Evolutionary conservation across 2,797 vertebrate genomes (phyloP).

Genomic region (Tarsius wallacei): DNA sequence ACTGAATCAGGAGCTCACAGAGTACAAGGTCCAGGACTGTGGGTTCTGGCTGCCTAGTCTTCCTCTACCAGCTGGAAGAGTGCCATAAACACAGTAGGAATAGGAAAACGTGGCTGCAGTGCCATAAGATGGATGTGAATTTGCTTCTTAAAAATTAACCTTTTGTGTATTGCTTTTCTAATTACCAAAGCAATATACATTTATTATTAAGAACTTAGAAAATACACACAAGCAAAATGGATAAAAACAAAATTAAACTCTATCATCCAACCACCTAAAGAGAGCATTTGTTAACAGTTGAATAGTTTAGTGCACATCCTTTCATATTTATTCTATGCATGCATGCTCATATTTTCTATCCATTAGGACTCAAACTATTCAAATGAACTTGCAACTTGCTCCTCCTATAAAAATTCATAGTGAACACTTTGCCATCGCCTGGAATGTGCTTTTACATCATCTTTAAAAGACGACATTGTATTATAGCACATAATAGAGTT

Average conservation of each 20-base stretch:
- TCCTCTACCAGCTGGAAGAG: not conserved
- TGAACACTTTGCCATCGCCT: not conserved
- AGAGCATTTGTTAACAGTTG: conserved; percentile 16
- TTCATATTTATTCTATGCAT: conserved; percentile 4
- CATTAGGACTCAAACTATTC: conserved; percentile 9
- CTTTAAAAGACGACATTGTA: not conserved
- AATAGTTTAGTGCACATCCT: not conserved
- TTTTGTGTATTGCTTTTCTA: conserved; percentile 9
- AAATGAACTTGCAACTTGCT: conserved; percentile 5
- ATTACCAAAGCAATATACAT: conserved; percentile 6
- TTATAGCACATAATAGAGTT: not conserved
- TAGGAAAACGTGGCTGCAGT: not conserved
- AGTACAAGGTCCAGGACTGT: not conserved
- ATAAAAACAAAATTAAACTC: not conserved
- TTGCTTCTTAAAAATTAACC: not conserved
- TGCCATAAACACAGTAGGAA: not conserved
- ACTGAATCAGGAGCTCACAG: not conserved
- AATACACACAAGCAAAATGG: not conserved
- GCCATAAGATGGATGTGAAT: not conserved
- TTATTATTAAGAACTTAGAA: conserved; percentile 8
- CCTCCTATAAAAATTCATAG: conserved; percentile 8
- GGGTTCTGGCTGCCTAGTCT: not conserved
- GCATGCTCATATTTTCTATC: conserved; percentile 1
- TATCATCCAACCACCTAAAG: not conserved
- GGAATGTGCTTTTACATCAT: conserved; percentile 5